Evolutionary conservation across 2,113 vertebrate species (phyloP).

Genomic region (Sylvicapra grimmia): DNA sequence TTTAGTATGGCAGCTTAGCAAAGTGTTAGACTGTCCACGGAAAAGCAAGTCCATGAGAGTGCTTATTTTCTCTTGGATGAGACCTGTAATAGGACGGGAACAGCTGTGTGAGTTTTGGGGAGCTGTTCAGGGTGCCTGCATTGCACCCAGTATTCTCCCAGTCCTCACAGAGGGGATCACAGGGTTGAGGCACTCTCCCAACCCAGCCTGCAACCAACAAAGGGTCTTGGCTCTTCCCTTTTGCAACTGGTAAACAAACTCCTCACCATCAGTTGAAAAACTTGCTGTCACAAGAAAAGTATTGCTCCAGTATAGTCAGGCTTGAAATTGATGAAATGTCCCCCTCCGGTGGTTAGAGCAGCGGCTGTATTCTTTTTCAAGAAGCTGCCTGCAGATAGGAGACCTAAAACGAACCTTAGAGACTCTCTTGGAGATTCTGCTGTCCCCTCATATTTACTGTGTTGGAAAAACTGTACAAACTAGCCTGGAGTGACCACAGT

Average conservation of each 20-base stretch:
- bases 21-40: background rate
- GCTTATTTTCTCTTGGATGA: background rate
- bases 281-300: background rate
- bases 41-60: background rate
- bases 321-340: background rate
- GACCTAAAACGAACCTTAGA: background rate
- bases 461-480: background rate
- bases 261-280: background rate
- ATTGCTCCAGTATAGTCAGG: background rate
- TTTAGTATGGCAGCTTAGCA: background rate
- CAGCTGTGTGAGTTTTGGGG: background rate
- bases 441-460: background rate
- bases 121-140: background rate
- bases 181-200: background rate
- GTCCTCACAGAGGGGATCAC: background rate
- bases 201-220: background rate
- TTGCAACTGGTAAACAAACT: background rate
- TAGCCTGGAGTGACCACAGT: background rate
- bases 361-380: background rate
- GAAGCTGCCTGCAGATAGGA: background rate
- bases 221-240: background rate
- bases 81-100: background rate
- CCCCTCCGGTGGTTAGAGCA: conserved; percentile 10
- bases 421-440: background rate
- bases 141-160: background rate